These are phyloP conservation scores for Butastur rufipennis DNA, from an alignment of 2,113 vertebrate species.

Conservation along the genomic window DNA sequence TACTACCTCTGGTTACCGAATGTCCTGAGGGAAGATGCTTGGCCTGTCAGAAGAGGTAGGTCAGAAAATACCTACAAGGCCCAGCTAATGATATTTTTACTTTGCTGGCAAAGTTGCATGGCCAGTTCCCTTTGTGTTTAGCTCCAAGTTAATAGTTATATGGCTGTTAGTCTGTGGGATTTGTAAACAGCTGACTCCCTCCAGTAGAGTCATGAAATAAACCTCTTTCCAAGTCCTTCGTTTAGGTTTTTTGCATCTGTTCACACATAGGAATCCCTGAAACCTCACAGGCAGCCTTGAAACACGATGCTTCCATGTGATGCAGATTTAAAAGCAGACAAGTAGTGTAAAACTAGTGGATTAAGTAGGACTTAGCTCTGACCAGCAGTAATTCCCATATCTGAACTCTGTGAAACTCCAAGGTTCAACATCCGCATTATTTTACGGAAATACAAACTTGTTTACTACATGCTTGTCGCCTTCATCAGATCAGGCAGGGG, in stretches of 20 bases:
- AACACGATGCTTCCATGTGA: neutral
- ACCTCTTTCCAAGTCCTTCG: neutral
- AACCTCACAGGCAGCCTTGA: neutral
- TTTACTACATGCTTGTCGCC: neutral
- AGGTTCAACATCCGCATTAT: neutral
- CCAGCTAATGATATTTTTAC: neutral
- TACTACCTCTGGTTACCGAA: neutral
- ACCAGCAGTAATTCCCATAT: neutral
- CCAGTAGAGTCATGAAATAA: neutral
- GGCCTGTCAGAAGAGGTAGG: neutral
- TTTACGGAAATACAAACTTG: constrained; percentile 4
- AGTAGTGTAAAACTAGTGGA: neutral
- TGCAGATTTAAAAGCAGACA: neutral
- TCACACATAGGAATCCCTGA: neutral
- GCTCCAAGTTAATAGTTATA: neutral
- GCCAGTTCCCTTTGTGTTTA: neutral
- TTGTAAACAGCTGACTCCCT: neutral
- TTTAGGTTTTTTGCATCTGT: neutral
- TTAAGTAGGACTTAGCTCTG: neutral
- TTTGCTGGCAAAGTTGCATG: neutral
- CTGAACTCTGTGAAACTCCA: neutral
- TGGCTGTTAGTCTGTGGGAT: neutral
- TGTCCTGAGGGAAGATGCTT: neutral
- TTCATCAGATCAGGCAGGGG: neutral
- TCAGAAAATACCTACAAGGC: neutral